phyloP scores from a whole-genome alignment of 2,797 vertebrate species.

The Arrhamphus sclerolepis region DNA sequence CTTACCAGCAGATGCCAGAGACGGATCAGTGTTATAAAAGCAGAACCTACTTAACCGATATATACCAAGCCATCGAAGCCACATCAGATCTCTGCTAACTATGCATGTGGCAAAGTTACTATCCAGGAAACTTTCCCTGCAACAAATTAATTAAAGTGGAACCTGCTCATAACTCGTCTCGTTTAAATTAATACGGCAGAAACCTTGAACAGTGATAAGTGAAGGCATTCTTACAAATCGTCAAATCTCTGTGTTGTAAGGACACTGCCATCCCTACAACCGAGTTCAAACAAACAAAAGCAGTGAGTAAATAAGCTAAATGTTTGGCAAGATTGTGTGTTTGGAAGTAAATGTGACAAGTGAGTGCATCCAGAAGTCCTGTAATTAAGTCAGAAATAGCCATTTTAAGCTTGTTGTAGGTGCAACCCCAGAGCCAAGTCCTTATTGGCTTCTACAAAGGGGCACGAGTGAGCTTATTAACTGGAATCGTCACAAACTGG shows the following conservation, averaged over 20 bases:
- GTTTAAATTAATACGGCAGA: too few species aligned
- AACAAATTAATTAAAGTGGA: too few species aligned
- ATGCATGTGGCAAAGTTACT: too few species aligned
- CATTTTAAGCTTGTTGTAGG: background rate
- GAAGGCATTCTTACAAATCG: too few species aligned
- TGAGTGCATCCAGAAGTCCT: background rate
- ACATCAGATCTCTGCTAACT: background rate
- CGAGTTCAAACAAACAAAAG: too few species aligned
- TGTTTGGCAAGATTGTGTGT: background rate
- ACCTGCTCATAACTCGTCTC: too few species aligned
- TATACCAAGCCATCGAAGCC: background rate
- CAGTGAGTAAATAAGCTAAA: too few species aligned
- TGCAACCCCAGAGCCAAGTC: background rate
- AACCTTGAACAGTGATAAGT: too few species aligned
- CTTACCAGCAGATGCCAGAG: background rate
- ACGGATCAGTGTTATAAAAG: constrained; percentile 11
- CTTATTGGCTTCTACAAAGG: background rate
- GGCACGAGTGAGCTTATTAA: too few species aligned
- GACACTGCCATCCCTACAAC: too few species aligned
- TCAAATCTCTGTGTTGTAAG: too few species aligned
- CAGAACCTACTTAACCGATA: background rate
- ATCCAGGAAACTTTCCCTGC: too few species aligned
- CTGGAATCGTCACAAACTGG: background rate
- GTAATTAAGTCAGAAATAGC: constrained; percentile 4
- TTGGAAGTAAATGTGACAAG: background rate